Percentiles rank a stretch among this genome's conserved stretches.
Conservation (phyloP, 2,797 vertebrate genomes). For the Threskiornis aethiopicus region DNA sequence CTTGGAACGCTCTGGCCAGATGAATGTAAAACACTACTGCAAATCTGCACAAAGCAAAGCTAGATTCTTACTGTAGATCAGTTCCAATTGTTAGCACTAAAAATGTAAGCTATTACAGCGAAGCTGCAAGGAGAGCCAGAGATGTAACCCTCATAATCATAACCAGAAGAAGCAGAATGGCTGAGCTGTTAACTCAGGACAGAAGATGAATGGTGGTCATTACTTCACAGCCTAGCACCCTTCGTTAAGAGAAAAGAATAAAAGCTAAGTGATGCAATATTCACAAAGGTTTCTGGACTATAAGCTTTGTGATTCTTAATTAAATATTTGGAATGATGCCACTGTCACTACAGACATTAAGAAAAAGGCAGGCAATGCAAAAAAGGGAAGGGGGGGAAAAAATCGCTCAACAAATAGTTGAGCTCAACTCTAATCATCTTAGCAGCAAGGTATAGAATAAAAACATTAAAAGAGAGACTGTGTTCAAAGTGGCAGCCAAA, state of each 20-base stretch:
- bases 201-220: not conserved
- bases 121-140: not conserved
- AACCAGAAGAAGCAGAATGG: not conserved
- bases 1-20: not conserved
- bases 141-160: not conserved
- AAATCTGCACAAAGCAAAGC: not conserved
- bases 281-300: not conserved
- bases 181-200: not conserved
- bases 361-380: not conserved
- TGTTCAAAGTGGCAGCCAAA: not conserved
- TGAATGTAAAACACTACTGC: not conserved
- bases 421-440: not conserved
- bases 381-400: not conserved
- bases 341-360: not conserved
- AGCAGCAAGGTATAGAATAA: not conserved
- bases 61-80: not conserved
- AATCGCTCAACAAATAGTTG: not conserved
- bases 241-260: fast-evolving
- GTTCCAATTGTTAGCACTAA: not conserved
- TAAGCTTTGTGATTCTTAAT: not conserved
- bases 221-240: not conserved
- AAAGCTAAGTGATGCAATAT: not conserved
- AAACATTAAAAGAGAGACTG: not conserved
- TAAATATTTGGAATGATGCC: not conserved
- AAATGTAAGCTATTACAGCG: not conserved